Evolutionary conservation across 2,113 vertebrate species (phyloP), one percentile per base, ranked within the genome.

Genomic region (Micronycteris hirsuta): DNA sequence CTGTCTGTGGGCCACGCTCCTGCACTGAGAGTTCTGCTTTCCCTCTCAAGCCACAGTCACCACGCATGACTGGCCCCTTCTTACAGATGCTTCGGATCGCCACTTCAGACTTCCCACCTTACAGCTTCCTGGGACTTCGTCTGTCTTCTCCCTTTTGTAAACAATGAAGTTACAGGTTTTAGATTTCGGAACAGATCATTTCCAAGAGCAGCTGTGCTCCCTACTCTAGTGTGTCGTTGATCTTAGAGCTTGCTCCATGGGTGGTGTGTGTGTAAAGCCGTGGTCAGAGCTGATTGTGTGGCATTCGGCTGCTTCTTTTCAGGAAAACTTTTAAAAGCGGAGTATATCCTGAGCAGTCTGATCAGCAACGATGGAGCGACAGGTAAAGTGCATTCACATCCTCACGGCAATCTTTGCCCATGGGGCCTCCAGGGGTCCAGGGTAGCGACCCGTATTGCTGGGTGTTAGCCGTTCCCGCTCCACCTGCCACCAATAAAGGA

Each of bases 271-370:
- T 45, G 47, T 58, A 22, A 77, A 63, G 76, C 43, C 0, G 2
- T 19, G 16, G 41, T 81, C 67, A 8, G 4, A 76, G 63, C 70
- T 77, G 45, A 93, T 16, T 5, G 36, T 8, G 11, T 68, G 31
- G 14, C 36, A 14, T 83, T 52, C 43, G 43, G 7, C 56, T 88
- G 58, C 83, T 93, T 94, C 94, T 98, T 95, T 81, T 61, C 98
- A 99, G 99, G 99, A 71, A 99, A 99, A 98, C 98, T 99, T 70
- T 94, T 99, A 97, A 99, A 99, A 98, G 99, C 99, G 10, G 99
- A 99, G 96, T 99, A 98, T 93, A 99, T 99, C 76, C 98, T 99
- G 83, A 99, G 99, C 98, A 99, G 98, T 91, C 97, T 99, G 45
- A 99, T 99, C 93, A 99, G 98, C 96, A 98, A 98, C 93, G 98